phyloP scores from a whole-genome alignment of 2,797 vertebrate genomes.

The Lacerta viridis region DNA sequence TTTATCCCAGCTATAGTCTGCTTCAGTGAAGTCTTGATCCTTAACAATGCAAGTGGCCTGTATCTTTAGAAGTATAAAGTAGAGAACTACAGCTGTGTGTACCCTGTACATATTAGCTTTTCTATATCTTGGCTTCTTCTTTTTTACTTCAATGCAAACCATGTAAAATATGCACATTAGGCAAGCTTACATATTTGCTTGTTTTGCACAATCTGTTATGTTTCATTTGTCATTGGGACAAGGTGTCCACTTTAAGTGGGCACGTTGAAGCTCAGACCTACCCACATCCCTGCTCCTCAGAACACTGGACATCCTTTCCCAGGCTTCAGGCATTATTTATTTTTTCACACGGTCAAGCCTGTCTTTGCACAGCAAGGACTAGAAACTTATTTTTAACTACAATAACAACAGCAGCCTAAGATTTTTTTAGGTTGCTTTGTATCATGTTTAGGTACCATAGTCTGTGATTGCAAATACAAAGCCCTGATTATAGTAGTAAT shows the following conservation, averaged over 20 bases:
- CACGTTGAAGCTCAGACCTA: background rate
- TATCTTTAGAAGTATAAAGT: background rate
- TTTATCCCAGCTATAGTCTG: background rate
- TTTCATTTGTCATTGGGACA: background rate
- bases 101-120: background rate
- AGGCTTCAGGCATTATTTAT: background rate
- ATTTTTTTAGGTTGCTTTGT: background rate
- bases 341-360: background rate
- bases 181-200: background rate
- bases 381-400: background rate
- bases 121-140: background rate
- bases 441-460: background rate
- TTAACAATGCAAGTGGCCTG: background rate
- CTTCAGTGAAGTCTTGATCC: background rate
- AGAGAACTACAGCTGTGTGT: background rate
- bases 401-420: background rate
- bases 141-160: background rate
- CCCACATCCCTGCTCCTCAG: background rate
- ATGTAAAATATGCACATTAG: background rate
- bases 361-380: background rate
- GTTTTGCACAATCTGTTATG: slow-evolving; percentile 3
- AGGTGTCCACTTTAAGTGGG: background rate
- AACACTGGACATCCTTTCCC: background rate
- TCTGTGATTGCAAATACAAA: background rate
- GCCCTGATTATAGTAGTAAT: background rate